A percentile compares a stretch with the other conserved stretches of the same genome.
Evolutionary conservation across 2,797 vertebrate genomes (phyloP).

Genomic region (Melanotaenia nigrans): DNA sequence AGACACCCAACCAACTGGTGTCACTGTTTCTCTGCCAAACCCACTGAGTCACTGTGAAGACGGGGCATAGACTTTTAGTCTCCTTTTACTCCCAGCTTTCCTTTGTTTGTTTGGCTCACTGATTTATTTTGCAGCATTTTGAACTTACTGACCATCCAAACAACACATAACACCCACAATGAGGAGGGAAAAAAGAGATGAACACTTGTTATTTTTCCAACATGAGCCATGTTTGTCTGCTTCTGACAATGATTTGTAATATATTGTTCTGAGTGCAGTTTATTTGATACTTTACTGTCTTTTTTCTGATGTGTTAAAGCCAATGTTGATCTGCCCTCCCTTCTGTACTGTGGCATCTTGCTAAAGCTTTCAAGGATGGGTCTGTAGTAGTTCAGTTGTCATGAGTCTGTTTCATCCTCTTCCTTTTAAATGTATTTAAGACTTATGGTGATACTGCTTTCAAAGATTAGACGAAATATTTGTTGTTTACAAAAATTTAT

Average conservation of each 20-base stretch:
- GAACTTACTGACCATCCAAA: slow-evolving; percentile 6
- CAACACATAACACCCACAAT: slow-evolving; percentile 1
- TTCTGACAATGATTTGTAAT: slow-evolving; percentile 6
- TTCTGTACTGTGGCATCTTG: slow-evolving; percentile 1
- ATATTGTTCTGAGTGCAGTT: slow-evolving; percentile 11
- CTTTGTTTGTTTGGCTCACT: slow-evolving; percentile 29
- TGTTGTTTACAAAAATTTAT: slow-evolving; percentile 99
- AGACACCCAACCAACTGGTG: slow-evolving; percentile 74
- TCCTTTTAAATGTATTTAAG: slow-evolving; percentile 21
- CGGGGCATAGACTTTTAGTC: slow-evolving; percentile 29
- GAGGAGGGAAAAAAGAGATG: background rate
- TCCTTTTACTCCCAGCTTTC: slow-evolving; percentile 25
- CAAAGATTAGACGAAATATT: slow-evolving; percentile 94
- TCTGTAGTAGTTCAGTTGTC: slow-evolving; percentile 6
- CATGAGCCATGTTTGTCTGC: background rate
- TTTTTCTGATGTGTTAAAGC: slow-evolving; percentile 9
- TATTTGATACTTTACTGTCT: slow-evolving; percentile 7
- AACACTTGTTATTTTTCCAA: slow-evolving; percentile 11
- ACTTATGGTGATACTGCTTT: slow-evolving; percentile 58
- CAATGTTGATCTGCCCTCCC: slow-evolving; percentile 7
- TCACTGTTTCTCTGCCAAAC: slow-evolving; percentile 57
- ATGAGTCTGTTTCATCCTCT: slow-evolving; percentile 11
- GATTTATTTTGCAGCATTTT: slow-evolving; percentile 16
- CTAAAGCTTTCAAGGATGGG: slow-evolving; percentile 4
- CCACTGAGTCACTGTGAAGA: slow-evolving; percentile 61